A percentile compares a stretch with the other conserved stretches of the same genome.
Conservation (phyloP, 2,113 vertebrate species). For the Echinops telfairi region DNA sequence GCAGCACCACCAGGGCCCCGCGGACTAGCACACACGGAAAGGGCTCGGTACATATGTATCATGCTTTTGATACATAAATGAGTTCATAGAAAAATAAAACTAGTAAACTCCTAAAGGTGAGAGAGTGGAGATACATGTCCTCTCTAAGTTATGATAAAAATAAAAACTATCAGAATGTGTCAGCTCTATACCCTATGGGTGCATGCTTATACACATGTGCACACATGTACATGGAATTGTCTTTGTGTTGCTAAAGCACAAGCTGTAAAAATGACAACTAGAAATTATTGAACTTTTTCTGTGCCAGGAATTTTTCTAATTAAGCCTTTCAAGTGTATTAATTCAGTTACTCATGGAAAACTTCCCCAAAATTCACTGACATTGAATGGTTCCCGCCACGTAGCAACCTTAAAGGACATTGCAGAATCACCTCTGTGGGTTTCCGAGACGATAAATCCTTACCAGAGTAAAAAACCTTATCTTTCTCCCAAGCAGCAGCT, state of each 20-base stretch:
- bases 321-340: neutral
- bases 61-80: neutral
- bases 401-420: too few species aligned
- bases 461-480: too few species aligned
- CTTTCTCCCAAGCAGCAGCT: too few species aligned
- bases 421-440: too few species aligned
- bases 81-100: slow-evolving; percentile 42
- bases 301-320: neutral
- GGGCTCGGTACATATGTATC: neutral
- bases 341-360: slow-evolving; percentile 1
- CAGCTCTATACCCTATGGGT: neutral
- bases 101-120: slow-evolving; percentile 5
- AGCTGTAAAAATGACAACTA: neutral
- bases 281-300: neutral
- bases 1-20: too few species aligned
- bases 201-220: too few species aligned
- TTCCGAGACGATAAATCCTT: too few species aligned
- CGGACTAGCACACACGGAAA: neutral
- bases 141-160: neutral
- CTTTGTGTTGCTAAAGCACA: neutral
- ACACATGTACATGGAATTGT: neutral
- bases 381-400: too few species aligned
- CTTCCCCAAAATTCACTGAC: too few species aligned
- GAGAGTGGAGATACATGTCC: slow-evolving; percentile 38
- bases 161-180: neutral